Evolutionary conservation across 2,113 vertebrate genomes (phyloP), one percentile per base, ranked within the genome.

Genomic region (Saccopteryx leptura): DNA sequence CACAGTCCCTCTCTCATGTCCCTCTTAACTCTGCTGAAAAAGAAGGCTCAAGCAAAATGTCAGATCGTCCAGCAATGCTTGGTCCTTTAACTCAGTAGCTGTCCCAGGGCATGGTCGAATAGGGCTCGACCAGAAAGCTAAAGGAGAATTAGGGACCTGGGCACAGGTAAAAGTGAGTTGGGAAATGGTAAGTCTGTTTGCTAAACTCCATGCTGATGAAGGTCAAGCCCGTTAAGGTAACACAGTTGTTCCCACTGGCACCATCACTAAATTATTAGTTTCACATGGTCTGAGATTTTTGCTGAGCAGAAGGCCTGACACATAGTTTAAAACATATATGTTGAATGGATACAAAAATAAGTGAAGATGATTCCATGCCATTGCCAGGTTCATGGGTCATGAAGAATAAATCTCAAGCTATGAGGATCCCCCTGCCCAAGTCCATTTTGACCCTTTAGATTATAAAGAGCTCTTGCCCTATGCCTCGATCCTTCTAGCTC

Each of bases 301-400:
- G 50, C n/a, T 63, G 28, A 74, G 63, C 39, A 23, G 1, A 8
- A 39, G 13, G 4, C 26, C 52, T 54, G 54, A 60, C 9, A 5
- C 1, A 24, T 4, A 28, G 24, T 17, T 90, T 92, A 58, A 78
- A 88, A 89, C 23, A n/a, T 79, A 58, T 60, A 18, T 93, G 75
- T 52, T 63, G 76, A 80, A 9, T 85, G 68, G 18, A 63, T 88
- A 65, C 71, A 93, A 79, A 17, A 56, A 66, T 12, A 76, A 63
- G 33, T 4, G 7, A 71, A 80, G 72, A 54, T 79, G 24, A 85
- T 85, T 87, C 46, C 18, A 46, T 21, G 58, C 7, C 23, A 9
- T 23, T 68, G 46, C 28, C 21, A 76, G 46, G n/a, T 46, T 78
- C 19, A 33, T 52, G 26, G 58, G 46, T 68, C 48, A 90, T 4